A percentile compares a stretch with the other conserved stretches of the same genome.
These are phyloP conservation scores for Plagodis pulveraria DNA, from an alignment of 2,888 invertebrate species.

Conservation along the genomic window DNA sequence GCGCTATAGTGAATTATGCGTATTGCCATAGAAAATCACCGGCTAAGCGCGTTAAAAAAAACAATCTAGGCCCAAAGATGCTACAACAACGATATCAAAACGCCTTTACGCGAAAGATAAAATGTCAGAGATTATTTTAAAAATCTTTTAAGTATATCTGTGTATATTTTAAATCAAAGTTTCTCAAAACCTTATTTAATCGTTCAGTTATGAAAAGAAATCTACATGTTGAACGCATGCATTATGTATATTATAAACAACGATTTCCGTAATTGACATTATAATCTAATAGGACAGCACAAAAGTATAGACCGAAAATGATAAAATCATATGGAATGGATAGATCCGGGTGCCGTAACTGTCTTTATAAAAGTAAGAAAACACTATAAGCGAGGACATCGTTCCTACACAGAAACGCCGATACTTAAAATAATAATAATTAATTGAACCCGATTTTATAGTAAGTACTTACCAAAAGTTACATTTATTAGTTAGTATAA, in stretches of 20 bases:
- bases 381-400: slow-evolving; percentile 67
- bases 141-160: no score
- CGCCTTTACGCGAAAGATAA: neutral
- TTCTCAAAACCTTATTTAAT: no score
- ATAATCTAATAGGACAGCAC: slow-evolving; percentile 35
- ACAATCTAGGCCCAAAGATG: neutral
- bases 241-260: slow-evolving; percentile 11
- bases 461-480: slow-evolving; percentile 73
- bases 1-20: no score
- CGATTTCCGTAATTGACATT: slow-evolving; percentile 34
- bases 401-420: slow-evolving; percentile 52
- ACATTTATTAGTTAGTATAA: slow-evolving; percentile 42
- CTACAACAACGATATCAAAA: slow-evolving; percentile 9
- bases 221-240: slow-evolving; percentile 5
- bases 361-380: slow-evolving; percentile 38
- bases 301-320: slow-evolving; percentile 27
- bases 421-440: slow-evolving; percentile 39
- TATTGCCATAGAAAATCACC: no score
- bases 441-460: slow-evolving; percentile 46
- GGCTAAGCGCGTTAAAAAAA: no score
- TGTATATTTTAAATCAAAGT: no score
- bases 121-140: neutral
- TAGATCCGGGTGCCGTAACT: slow-evolving; percentile 56
- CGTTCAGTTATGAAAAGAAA: slow-evolving; percentile 3
- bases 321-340: slow-evolving; percentile 64